These are phyloP conservation scores for Oxyteleia sp. DNA, from an alignment of 2,888 invertebrate species.

Conservation along the genomic window DNA sequence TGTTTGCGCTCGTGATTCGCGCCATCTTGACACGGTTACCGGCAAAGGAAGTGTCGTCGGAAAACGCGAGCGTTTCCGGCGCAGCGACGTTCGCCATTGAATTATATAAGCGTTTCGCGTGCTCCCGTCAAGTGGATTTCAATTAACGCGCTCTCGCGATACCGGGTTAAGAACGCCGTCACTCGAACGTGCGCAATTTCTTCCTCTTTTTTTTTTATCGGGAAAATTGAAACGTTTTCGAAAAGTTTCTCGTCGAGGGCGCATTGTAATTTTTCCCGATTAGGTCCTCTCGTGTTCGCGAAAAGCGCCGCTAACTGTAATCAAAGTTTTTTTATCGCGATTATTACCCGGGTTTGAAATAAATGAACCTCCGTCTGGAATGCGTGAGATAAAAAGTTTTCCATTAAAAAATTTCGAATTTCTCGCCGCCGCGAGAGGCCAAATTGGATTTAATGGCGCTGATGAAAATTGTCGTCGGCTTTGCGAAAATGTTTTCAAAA, in stretches of 20 bases:
- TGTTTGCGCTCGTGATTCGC: slow-evolving; percentile 48
- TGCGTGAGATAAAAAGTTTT: slow-evolving; percentile 47
- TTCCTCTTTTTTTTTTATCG: background rate
- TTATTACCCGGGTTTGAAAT: slow-evolving; percentile 50
- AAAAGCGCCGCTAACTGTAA: slow-evolving; percentile 26
- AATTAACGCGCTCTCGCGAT: background rate
- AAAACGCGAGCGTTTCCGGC: slow-evolving; percentile 23
- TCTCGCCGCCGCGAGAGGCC: slow-evolving; percentile 21
- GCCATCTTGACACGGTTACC: slow-evolving; percentile 55
- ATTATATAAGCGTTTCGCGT: slow-evolving; percentile 30
- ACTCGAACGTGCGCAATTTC: too few relatives aligned
- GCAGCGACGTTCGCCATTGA: background rate
- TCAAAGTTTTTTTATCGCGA: slow-evolving; percentile 51
- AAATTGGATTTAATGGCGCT: slow-evolving; percentile 38
- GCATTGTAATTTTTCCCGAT: slow-evolving; percentile 30
- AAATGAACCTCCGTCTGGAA: slow-evolving; percentile 29
- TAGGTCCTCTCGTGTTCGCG: background rate
- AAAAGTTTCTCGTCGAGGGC: slow-evolving; percentile 13
- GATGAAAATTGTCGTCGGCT: slow-evolving; percentile 20
- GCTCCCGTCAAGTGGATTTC: background rate
- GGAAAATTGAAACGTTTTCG: slow-evolving; percentile 3
- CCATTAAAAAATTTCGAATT: slow-evolving; percentile 50
- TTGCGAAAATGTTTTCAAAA: slow-evolving; percentile 7
- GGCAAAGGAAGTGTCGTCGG: slow-evolving; percentile 20
- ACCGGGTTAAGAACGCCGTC: too few relatives aligned